Base-by-base conservation (phyloP, 2,888 invertebrate species). In the Hyposoter didymator region DNA sequence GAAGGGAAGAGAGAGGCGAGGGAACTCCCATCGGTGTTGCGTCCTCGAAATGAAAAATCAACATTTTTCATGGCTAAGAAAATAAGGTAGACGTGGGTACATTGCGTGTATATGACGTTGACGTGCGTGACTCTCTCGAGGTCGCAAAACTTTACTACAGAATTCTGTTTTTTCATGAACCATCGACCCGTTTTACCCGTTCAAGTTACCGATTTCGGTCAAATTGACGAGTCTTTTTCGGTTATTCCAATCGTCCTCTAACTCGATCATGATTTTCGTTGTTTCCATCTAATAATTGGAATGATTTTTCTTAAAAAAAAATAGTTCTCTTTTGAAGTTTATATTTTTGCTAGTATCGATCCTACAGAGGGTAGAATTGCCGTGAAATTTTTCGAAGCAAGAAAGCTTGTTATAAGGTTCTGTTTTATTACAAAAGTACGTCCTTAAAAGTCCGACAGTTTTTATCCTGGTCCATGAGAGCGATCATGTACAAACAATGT, bases 31-130 rank as follows among this genome's bases (percentile, higher is more conserved):
- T 39, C 66, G 72, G 72, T 76, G 67, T 76, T 76, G 82, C 72
- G 76, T 80, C 62, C 83, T 80, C 80, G 82, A 83, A 85, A 85
- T 83, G 85, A 85, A 85, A 85, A 85, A 85, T 80, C 85, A 85
- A 85, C 85, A 85, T 85, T 85, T 85, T 81, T 64, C 78, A 76
- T 64, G 67, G 67, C 76, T 80, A 83, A 73, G 59, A 83, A 85
- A 83, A 85, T 83, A 85, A 83, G 49, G 80, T 59, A 69, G 43
- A 22, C 76, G 47, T 59, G 47, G n/a, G 1, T 64, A 32, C 39
- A 45, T 49, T 59, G 70, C 67, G 59, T 75, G 78, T 59, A 45
- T 45, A 59, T 59, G 81, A 69, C 55, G 67, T 67, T 59, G 64
- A 59, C 76, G 72, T 62, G 67, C 79, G 75, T 69, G 75, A 52